Evolutionary conservation across 2,113 vertebrate species (phyloP).

Genomic region (Urocynchramus pylzowi): DNA sequence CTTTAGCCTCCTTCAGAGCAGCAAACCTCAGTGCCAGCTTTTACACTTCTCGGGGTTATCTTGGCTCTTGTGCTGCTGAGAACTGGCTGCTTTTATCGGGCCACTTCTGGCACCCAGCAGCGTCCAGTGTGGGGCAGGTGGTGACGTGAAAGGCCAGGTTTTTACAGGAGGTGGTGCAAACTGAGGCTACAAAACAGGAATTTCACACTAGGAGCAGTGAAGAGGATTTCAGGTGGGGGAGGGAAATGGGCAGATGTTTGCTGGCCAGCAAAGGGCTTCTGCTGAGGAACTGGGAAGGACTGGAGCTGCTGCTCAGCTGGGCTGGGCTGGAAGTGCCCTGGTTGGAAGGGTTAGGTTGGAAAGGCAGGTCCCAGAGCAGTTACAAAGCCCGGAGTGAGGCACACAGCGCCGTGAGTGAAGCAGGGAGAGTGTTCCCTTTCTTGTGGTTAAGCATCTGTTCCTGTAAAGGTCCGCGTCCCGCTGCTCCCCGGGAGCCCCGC

Average conservation of each 20-base stretch:
- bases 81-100: background rate
- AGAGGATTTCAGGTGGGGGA: background rate
- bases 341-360: background rate
- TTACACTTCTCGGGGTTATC: background rate
- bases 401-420: background rate
- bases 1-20: background rate
- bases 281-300: conserved; percentile 14
- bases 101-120: background rate
- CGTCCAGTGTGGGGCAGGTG: background rate
- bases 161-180: background rate
- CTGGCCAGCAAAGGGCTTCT: background rate
- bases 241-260: background rate
- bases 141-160: background rate
- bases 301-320: background rate
- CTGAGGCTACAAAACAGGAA: background rate
- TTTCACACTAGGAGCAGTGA: background rate
- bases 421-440: background rate
- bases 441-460: background rate
- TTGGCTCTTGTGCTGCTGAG: background rate
- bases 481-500: background rate
- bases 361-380: background rate
- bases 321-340: background rate
- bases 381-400: background rate
- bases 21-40: background rate
- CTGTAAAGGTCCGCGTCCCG: background rate